Percentiles rank a stretch among this genome's conserved stretches.
These are phyloP conservation scores for Drosophila parabipectinata DNA, from an alignment of 1,140 invertebrate genomes.

Conservation along the genomic window DNA sequence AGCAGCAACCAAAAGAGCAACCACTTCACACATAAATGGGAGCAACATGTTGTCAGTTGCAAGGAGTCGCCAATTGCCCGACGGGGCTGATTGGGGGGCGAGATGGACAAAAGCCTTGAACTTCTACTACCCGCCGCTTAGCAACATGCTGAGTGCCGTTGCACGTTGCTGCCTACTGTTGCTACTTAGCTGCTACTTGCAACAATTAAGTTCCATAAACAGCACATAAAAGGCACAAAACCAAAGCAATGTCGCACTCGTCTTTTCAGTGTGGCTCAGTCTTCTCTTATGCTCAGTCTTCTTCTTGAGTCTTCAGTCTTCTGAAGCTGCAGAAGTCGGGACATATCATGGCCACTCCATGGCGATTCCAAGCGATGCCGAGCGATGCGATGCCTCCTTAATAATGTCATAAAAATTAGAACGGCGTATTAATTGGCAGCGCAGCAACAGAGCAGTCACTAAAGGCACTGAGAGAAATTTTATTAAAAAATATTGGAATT, in stretches of 20 bases:
- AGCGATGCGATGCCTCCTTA: slow-evolving; percentile 68
- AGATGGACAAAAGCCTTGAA: slow-evolving; percentile 21
- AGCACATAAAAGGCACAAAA: slow-evolving; percentile 71
- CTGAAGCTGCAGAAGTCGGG: slow-evolving; percentile 12
- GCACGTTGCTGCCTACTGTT: slow-evolving; percentile 4
- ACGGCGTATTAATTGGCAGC: slow-evolving; percentile 79
- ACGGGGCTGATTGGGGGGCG: not conserved
- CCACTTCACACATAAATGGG: slow-evolving; percentile 80
- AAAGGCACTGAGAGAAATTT: slow-evolving; percentile 17
- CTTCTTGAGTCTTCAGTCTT: not conserved
- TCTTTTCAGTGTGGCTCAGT: slow-evolving; percentile 1
- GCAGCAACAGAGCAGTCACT: slow-evolving; percentile 28
- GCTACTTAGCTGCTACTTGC: slow-evolving; percentile 26
- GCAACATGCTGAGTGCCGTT: slow-evolving; percentile 64
- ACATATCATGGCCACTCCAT: slow-evolving; percentile 38
- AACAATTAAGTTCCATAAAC: slow-evolving; percentile 80
- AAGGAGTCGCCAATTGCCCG: not conserved
- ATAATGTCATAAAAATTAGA: slow-evolving; percentile 83
- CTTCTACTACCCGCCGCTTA: slow-evolving; percentile 23
- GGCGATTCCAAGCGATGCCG: slow-evolving; percentile 27
- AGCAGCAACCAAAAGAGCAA: slow-evolving; percentile 15
- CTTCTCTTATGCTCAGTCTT: not conserved
- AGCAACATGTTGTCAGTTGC: slow-evolving; percentile 74
- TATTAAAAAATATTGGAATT: not conserved
- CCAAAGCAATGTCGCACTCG: slow-evolving; percentile 62